Base-by-base conservation (phyloP, 2,888 invertebrate species). In the Urechis unicinctus region DNA sequence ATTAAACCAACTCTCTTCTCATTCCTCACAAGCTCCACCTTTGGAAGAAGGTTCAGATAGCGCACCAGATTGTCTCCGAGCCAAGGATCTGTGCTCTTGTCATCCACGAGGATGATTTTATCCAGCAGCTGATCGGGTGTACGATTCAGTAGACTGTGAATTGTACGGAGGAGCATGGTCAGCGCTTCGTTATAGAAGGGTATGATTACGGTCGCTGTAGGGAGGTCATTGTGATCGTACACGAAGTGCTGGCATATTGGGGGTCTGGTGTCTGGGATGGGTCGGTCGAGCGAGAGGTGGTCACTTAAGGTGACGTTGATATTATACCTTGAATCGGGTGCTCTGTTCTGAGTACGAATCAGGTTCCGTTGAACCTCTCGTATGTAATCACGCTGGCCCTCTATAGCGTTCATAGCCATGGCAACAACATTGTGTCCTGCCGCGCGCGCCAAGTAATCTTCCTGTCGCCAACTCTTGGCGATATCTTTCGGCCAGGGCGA, bases 151-250 rank as follows among this genome's bases (percentile, higher is more conserved):
- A 64, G 43, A 45, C 62, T 62, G 58, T 64, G 64, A n/a, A 57
- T 22, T 5, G 43, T 51, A 28, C 61, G 46, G 31, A 62, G 47
- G 1, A 61, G 31, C 59, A 62, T 62, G 26, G 59, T 55, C 26
- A 59, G 55, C 22, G 61, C 62, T 52, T 62, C 62, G 53, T 62
- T 62, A 53, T 56, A 62, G 52, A 61, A 62, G 25, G 61, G 60
- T 24, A 64, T 61, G 31, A 64, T 49, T 24, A 64, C 58, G n/a
- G 53, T 64, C 22, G 55, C 60, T 28, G 50, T 63, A 9, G 62
- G 61, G n/a, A 64, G 53, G 3, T 29, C 52, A 6, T 30, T 0
- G 9, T 52, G 2, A 50, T 64, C 59, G 45, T 64, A 61, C 9
- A 13, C 3, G 22, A 57, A 50, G n/a, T 36, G 22, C 21, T 25